Base-by-base conservation (phyloP, 30 jellyfish, hydroid and myxozoan genomes). In the Aurelia sp. region DNA sequence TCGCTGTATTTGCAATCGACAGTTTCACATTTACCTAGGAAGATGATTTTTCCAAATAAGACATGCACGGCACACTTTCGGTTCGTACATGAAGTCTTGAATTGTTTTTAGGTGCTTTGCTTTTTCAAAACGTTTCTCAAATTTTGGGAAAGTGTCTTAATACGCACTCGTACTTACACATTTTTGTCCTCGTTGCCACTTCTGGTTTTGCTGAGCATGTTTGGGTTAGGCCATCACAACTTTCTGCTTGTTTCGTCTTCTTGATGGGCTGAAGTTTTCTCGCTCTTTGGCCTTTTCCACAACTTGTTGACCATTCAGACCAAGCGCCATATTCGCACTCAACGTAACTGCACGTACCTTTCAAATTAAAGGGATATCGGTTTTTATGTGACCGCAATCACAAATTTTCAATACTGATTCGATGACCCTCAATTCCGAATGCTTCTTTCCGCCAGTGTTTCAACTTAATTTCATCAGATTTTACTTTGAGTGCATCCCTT, bases 271-370 rank as follows among this genome's bases (percentile, higher is more conserved):
- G 77, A 71, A 78, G 27, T 21, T 78, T 59, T 61, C 96, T 63
- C 12, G 79, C 35, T 47, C 96, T 62, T 18, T 63, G 62, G 4
- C 92, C 96, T 30, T 31, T 53, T 22, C 96, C 92, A 62, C 96
- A 88, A 53, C 83, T 20, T 1, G 96, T 51, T 55, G 96, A 20
- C 96, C 92, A 88, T 1, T 48, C 77, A 19, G 96, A 69, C 96
- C 96, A 88, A 7, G 87, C 1, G 0, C 96, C 96, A 59, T 74
- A 75, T 2, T 71, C 53, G 55, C 96, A 88, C 12, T 88, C 91
- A 11, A 88, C 96, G 51, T 78, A 88, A 13, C 66, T 71, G 84
- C 96, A 88, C 2, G 76, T 18, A 47, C 91, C 91, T 81, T 44
- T 44, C 15, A 44, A 44, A 44, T 44, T 6, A 6, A 0, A 44